Percentiles rank a stretch among this genome's conserved stretches.
These are phyloP conservation scores for Hirtodrosophila trivittata DNA, from an alignment of 2,888 invertebrate species.

Conservation along the genomic window DNA sequence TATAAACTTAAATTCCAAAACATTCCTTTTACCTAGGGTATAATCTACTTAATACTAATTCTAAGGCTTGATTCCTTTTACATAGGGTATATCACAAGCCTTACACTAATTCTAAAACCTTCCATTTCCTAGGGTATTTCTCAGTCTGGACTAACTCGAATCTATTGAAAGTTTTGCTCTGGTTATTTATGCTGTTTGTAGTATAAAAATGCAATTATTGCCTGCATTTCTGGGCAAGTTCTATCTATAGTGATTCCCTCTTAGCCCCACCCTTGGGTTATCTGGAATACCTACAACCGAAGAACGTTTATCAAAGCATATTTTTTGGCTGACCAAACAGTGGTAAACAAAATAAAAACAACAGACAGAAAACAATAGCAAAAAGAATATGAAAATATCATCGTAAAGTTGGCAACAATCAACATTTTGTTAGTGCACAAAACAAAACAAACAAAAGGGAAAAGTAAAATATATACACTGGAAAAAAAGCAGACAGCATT, in stretches of 20 bases:
- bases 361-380: conserved; percentile 2
- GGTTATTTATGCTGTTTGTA: conserved; percentile 62
- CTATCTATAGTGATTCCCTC: conserved; percentile 21
- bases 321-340: conserved; percentile 37
- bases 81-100: too few relatives aligned
- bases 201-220: conserved; percentile 73
- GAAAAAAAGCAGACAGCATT: conserved; percentile 31
- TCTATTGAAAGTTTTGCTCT: conserved; percentile 7
- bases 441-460: conserved; percentile 11
- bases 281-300: conserved; percentile 39
- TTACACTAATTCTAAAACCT: too few relatives aligned
- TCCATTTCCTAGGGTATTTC: conserved; percentile 19
- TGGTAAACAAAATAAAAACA: conserved; percentile 3
- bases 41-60: too few relatives aligned
- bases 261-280: conserved; percentile 14
- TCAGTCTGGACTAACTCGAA: background rate
- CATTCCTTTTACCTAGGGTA: too few relatives aligned
- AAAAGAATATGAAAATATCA: conserved; percentile 39
- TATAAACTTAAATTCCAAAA: too few relatives aligned
- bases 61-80: too few relatives aligned
- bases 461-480: conserved; percentile 28
- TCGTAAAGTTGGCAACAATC: conserved; percentile 62
- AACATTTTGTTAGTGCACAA: conserved; percentile 49
- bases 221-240: conserved; percentile 42
- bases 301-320: conserved; percentile 49